phyloP scores from a whole-genome alignment of 2,797 vertebrate species.

The Cynodonichthys magdalenae region DNA sequence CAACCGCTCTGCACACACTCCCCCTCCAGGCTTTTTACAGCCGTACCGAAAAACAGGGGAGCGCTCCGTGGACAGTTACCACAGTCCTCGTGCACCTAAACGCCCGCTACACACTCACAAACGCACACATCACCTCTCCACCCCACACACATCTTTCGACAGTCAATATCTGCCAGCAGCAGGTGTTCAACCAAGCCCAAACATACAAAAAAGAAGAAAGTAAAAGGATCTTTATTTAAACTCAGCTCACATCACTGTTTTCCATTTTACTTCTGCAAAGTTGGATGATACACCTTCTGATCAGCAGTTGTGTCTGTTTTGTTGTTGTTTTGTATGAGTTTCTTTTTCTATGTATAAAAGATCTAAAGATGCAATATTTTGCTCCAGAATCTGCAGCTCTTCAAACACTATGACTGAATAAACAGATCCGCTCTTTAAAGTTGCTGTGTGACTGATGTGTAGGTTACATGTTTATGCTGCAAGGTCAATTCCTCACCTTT shows the following conservation, averaged over 20 bases:
- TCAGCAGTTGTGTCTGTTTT: conserved; percentile 42
- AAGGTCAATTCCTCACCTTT: conserved; percentile 49
- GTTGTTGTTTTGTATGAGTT: background rate
- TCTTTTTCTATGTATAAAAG: conserved; percentile 31
- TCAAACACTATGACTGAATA: conserved; percentile 42
- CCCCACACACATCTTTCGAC: conserved; percentile 29
- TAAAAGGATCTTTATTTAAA: conserved; percentile 57
- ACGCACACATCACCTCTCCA: conserved; percentile 1
- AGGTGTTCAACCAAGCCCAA: conserved; percentile 63
- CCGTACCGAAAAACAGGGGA: conserved; percentile 70
- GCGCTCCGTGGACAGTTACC: conserved; percentile 65
- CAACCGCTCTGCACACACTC: conserved; percentile 47
- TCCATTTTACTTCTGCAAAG: conserved; percentile 51
- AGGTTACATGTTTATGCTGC: conserved; percentile 31
- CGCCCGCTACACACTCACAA: conserved; percentile 15
- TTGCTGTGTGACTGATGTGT: conserved; percentile 24
- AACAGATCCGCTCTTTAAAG: conserved; percentile 35
- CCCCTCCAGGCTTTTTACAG: conserved; percentile 73
- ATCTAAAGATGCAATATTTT: conserved; percentile 30
- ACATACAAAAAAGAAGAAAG: conserved; percentile 56
- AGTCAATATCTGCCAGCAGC: conserved; percentile 77
- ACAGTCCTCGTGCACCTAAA: conserved; percentile 51
- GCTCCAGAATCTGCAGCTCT: conserved; percentile 39
- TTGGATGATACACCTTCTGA: conserved; percentile 54
- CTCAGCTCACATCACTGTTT: conserved; percentile 51